Base-by-base conservation (phyloP, 2,888 invertebrate species). In the Psylliodes chrysocephalus region DNA sequence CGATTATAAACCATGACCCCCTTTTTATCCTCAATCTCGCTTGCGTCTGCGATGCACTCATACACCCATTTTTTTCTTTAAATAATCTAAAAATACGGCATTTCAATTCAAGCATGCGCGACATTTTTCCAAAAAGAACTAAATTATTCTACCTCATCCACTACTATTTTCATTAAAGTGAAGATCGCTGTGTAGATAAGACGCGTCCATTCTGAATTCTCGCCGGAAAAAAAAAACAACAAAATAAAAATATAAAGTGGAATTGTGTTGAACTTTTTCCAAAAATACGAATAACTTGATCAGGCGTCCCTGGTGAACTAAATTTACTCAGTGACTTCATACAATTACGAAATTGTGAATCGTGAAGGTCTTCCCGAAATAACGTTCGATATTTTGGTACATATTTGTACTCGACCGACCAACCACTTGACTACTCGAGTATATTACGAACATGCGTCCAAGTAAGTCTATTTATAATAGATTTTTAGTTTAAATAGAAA, bases 341-440 rank as follows among this genome's bases (percentile, higher is more conserved):
- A 51, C 28, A 17, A 68, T 63, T 57, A 64, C 46, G 55, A 35
- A 65, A 57, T 60, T 33, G 47, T 54, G 66, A 65, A 57, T 60
- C 25, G 47, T 54, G 66, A 69, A 69, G 69, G 69, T 60, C 69
- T 59, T 55, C 64, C 60, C 63, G 63, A 69, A 63, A 65, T 69
- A 66, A 38, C 18, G 25, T 53, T 33, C 28, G 66, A 64, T 63
- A 60, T 66, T 64, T 69, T 64, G 15, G 64, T 60, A n/a, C n/a
- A n/a, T n/a, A 63, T 63, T 64, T 64, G 57, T 64, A 52, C 52
- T 46, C 55, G 35, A 54, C 55, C 55, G 35, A 54, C 55, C 42
- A 53, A 63, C 63, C 59, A 61, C 63, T 57, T 59, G 53, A 57
- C 53, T 62, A n/a, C 19, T 19, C 57, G 42, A n/a, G 42, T 60